Conservation (phyloP, 2,113 vertebrate species). For the Xenotilapia caudafasciata region DNA sequence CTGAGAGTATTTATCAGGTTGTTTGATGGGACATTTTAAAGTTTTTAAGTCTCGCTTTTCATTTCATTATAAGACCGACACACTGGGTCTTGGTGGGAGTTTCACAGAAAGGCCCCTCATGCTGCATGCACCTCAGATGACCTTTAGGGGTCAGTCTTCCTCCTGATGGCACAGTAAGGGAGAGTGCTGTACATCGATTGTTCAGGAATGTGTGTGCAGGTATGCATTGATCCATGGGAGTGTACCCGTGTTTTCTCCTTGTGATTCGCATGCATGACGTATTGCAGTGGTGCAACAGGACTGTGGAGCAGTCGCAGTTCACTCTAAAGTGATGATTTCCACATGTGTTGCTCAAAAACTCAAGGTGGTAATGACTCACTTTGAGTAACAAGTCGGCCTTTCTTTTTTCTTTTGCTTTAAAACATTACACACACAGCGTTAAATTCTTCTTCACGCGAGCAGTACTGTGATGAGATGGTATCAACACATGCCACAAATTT, state of each 20-base stretch:
- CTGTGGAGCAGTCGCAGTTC: background rate
- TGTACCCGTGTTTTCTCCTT: background rate
- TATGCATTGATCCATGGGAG: background rate
- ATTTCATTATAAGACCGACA: background rate
- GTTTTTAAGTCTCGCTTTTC: background rate
- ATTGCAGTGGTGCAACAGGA: background rate
- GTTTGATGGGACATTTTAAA: constrained; percentile 52
- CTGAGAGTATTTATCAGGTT: constrained; percentile 61
- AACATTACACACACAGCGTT: background rate
- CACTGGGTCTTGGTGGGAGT: background rate
- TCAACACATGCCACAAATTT: background rate
- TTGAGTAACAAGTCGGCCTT: background rate
- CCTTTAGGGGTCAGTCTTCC: constrained; percentile 73
- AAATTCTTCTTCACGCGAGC: background rate
- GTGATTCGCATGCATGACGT: background rate
- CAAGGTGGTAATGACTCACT: background rate
- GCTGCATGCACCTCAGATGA: background rate
- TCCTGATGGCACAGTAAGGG: background rate
- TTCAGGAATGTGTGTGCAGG: constrained; percentile 19
- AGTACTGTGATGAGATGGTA: background rate
- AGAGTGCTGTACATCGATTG: background rate
- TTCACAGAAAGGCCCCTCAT: background rate
- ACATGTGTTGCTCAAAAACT: background rate
- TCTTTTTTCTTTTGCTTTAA: background rate
- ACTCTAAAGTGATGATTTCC: background rate